Conservation (phyloP, 2,797 vertebrate genomes). For the Sebastes matsubarae region DNA sequence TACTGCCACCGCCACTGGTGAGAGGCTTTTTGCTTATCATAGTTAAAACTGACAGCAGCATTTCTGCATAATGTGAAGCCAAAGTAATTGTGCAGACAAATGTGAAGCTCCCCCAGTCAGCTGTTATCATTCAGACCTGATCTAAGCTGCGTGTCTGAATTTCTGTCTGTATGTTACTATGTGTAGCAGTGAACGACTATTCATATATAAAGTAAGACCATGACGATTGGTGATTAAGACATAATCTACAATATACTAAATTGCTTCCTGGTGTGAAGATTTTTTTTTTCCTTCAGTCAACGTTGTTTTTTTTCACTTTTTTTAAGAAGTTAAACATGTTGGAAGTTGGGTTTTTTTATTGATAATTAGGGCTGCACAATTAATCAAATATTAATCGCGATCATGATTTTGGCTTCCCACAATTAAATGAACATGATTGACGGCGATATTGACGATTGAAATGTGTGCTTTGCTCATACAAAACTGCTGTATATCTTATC, state of each 20-base stretch:
- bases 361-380: neutral
- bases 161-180: neutral
- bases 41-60: constrained; percentile 41
- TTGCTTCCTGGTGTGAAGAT: neutral
- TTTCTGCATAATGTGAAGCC: constrained; percentile 35
- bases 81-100: constrained; percentile 40
- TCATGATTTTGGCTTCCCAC: neutral
- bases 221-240: neutral
- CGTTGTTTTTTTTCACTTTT: neutral
- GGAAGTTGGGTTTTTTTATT: neutral
- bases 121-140: constrained; percentile 35
- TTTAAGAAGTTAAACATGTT: neutral
- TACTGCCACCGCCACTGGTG: neutral
- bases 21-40: constrained; percentile 27
- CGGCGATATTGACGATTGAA: neutral
- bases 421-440: neutral
- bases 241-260: neutral
- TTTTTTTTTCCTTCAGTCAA: neutral
- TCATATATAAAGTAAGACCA: neutral
- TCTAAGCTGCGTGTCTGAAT: constrained; percentile 2
- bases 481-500: neutral
- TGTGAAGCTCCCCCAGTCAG: constrained; percentile 30
- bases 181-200: neutral
- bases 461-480: neutral
- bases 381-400: too few species aligned